Evolutionary conservation across 2,113 vertebrate species (phyloP).

Genomic region (Pongo abelii): DNA sequence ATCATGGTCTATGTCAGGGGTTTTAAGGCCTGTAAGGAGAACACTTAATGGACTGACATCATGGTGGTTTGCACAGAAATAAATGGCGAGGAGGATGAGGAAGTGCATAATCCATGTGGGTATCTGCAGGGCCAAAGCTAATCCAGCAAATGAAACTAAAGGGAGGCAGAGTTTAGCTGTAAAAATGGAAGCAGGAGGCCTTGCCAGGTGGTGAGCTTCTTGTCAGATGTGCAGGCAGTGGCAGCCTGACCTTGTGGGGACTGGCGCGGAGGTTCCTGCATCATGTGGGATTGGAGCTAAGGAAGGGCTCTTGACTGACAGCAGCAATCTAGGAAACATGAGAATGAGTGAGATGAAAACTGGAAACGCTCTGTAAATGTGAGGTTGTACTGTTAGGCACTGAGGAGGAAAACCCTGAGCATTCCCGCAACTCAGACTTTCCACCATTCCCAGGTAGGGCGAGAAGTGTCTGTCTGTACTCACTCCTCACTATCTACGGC

Average conservation of each 20-base stretch:
- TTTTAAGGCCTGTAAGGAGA: background rate
- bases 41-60: fast-evolving
- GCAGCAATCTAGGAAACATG: background rate
- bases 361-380: background rate
- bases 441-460: background rate
- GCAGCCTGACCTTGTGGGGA: background rate
- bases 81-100: background rate
- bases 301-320: background rate
- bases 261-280: background rate
- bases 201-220: fast-evolving
- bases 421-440: background rate
- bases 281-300: fast-evolving
- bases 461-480: background rate
- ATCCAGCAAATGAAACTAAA: background rate
- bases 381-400: fast-evolving
- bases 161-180: background rate
- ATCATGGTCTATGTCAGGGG: background rate
- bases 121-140: background rate
- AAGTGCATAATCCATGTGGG: background rate
- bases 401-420: fast-evolving
- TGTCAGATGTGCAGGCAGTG: background rate
- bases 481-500: background rate
- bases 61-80: background rate
- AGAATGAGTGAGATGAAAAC: background rate
- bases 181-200: background rate